Evolutionary conservation across 2,113 vertebrate genomes (phyloP).

Genomic region (Prunella fulvescens): DNA sequence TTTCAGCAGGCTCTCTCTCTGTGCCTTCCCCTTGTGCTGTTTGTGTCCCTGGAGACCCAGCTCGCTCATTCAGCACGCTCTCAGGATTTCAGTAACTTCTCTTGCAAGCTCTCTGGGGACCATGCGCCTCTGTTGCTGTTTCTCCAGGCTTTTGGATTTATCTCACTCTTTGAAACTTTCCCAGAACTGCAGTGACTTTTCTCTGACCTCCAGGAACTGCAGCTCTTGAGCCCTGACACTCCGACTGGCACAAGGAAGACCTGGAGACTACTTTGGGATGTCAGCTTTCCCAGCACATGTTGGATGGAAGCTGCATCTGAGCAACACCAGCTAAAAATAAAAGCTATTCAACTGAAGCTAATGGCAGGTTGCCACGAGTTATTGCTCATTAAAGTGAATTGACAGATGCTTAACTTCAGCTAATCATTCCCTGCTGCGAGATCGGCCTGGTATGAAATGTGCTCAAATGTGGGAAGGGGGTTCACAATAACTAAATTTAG

Average conservation of each 20-base stretch:
- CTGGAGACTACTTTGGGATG: constrained; percentile 51
- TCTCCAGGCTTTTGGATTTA: constrained; percentile 50
- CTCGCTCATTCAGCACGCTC: background rate
- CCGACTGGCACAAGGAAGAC: constrained; percentile 49
- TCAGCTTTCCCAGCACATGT: constrained; percentile 48
- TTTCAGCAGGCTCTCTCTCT: background rate
- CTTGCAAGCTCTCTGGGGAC: constrained; percentile 23
- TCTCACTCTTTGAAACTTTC: constrained; percentile 58
- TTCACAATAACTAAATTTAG: constrained; percentile 51
- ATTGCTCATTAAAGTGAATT: constrained; percentile 63
- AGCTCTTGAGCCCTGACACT: constrained; percentile 33
- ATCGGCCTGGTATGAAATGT: background rate
- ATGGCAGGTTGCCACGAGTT: constrained; percentile 51
- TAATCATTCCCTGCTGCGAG: constrained; percentile 58
- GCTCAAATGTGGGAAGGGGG: constrained; percentile 49
- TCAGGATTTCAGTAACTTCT: constrained; percentile 33
- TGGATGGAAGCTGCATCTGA: constrained; percentile 44
- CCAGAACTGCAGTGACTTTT: constrained; percentile 42
- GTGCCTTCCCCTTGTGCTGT: background rate
- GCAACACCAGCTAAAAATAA: constrained; percentile 64
- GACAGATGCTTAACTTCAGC: constrained; percentile 58
- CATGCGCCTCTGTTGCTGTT: background rate
- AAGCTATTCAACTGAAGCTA: constrained; percentile 44
- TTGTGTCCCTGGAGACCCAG: background rate
- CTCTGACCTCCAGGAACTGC: constrained; percentile 24